These are phyloP conservation scores for Bucco capensis DNA, from an alignment of 2,113 vertebrate genomes.

Conservation along the genomic window DNA sequence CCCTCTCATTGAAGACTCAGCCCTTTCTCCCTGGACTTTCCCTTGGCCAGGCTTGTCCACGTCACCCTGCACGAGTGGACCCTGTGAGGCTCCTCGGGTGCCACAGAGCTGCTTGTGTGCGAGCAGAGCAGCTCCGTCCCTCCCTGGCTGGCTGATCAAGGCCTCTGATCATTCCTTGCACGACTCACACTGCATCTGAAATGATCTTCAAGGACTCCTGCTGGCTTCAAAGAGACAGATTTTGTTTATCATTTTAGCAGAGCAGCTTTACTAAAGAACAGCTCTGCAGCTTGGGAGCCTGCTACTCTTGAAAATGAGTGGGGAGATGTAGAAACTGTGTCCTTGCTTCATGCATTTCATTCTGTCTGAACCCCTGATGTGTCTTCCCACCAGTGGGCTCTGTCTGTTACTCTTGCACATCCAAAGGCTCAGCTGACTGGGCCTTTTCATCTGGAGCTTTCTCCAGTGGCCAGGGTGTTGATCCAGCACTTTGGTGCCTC, in stretches of 20 bases:
- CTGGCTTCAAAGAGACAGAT: conserved; percentile 67
- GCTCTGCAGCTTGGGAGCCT: conserved; percentile 51
- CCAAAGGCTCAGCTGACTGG: not conserved
- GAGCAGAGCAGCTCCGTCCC: conserved; percentile 19
- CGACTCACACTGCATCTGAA: conserved; percentile 55
- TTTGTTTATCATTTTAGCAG: conserved; percentile 69
- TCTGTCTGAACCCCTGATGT: conserved; percentile 47
- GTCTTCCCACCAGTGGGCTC: conserved; percentile 7
- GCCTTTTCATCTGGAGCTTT: not conserved
- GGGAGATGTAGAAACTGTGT: conserved; percentile 56
- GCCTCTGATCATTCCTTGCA: conserved; percentile 45
- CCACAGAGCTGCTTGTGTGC: not conserved
- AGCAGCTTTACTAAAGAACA: conserved; percentile 66
- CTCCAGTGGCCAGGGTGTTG: not conserved
- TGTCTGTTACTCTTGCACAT: not conserved
- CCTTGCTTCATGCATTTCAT: conserved; percentile 36
- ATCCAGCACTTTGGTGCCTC: accelerated
- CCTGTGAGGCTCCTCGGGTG: not conserved
- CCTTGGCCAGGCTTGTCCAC: not conserved
- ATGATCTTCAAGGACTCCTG: conserved; percentile 63
- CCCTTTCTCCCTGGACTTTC: not conserved
- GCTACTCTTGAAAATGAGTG: conserved; percentile 42
- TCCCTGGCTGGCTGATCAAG: conserved; percentile 49
- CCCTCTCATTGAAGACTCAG: conserved; percentile 45
- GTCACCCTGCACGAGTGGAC: not conserved